Percentiles rank a stretch among this genome's conserved stretches.
phyloP scores from a whole-genome alignment of 2,888 invertebrate genomes.

The Blera fallax region DNA sequence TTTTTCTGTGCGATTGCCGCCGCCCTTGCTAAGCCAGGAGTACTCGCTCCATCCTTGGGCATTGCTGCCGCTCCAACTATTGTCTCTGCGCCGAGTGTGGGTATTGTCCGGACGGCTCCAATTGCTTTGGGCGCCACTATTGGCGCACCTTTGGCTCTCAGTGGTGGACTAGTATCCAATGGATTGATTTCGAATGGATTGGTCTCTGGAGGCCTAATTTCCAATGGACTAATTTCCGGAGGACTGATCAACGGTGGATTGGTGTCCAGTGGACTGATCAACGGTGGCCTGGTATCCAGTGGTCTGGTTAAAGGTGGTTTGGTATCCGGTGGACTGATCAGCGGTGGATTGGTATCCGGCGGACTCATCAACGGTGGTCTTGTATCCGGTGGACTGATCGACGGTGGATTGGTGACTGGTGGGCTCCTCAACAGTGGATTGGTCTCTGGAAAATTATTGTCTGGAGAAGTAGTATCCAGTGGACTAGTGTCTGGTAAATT shows the following conservation, averaged over 20 bases:
- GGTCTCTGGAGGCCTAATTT: slow-evolving; percentile 18
- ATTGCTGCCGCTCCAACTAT: slow-evolving; percentile 40
- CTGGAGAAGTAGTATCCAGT: too few relatives aligned
- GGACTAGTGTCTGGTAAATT: slow-evolving; percentile 3
- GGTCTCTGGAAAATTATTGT: neutral
- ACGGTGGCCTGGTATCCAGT: slow-evolving; percentile 9
- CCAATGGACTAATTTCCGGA: slow-evolving; percentile 27
- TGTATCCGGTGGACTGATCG: slow-evolving; percentile 6
- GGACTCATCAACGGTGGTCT: slow-evolving; percentile 15
- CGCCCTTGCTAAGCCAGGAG: slow-evolving; percentile 33
- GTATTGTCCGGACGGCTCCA: slow-evolving; percentile 13
- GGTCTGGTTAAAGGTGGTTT: too few relatives aligned
- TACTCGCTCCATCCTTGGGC: slow-evolving; percentile 29
- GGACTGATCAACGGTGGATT: slow-evolving; percentile 28
- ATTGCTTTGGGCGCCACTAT: slow-evolving; percentile 6
- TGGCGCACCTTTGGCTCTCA: neutral
- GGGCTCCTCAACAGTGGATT: slow-evolving; percentile 2
- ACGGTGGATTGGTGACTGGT: neutral
- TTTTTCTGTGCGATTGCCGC: slow-evolving; percentile 8
- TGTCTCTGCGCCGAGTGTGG: slow-evolving; percentile 29
- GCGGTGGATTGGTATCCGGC: neutral
- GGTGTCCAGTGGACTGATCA: slow-evolving; percentile 4
- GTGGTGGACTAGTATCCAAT: neutral
- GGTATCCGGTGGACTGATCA: neutral
- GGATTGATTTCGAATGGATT: slow-evolving; percentile 16